phyloP scores from a whole-genome alignment of 2,888 invertebrate genomes.

The Dryobota labecula region DNA sequence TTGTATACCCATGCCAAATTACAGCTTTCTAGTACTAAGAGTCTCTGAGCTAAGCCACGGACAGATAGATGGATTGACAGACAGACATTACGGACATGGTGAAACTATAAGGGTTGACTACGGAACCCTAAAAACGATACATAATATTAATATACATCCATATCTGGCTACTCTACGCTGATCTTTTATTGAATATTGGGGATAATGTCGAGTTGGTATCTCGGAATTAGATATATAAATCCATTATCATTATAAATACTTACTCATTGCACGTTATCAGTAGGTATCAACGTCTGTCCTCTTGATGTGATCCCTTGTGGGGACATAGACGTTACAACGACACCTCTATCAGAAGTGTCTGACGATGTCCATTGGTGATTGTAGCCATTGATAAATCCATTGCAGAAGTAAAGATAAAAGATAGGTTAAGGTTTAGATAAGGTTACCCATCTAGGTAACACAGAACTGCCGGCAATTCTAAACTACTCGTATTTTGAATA shows the following conservation, averaged over 20 bases:
- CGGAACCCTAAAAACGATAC: too few species aligned
- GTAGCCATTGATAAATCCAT: conserved; percentile 4
- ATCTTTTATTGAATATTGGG: not conserved
- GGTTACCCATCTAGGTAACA: not conserved
- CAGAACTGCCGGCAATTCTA: not conserved
- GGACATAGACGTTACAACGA: too few species aligned
- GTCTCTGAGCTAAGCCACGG: too few species aligned
- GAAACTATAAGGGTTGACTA: too few species aligned
- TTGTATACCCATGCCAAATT: too few species aligned
- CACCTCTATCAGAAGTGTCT: too few species aligned
- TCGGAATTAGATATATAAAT: not conserved
- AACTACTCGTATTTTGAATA: not conserved
- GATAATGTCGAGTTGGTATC: not conserved
- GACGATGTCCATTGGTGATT: not conserved
- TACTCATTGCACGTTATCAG: conserved; percentile 15
- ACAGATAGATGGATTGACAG: too few species aligned
- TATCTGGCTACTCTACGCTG: not conserved
- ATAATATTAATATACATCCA: too few species aligned
- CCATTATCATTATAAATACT: not conserved
- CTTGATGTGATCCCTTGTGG: not conserved
- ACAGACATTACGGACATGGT: too few species aligned
- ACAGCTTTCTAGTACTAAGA: too few species aligned
- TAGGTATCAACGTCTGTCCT: not conserved
- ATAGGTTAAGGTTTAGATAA: not conserved
- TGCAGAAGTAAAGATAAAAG: not conserved